phyloP scores from a whole-genome alignment of 2,113 vertebrate genomes.

The Ophiodon elongatus region DNA sequence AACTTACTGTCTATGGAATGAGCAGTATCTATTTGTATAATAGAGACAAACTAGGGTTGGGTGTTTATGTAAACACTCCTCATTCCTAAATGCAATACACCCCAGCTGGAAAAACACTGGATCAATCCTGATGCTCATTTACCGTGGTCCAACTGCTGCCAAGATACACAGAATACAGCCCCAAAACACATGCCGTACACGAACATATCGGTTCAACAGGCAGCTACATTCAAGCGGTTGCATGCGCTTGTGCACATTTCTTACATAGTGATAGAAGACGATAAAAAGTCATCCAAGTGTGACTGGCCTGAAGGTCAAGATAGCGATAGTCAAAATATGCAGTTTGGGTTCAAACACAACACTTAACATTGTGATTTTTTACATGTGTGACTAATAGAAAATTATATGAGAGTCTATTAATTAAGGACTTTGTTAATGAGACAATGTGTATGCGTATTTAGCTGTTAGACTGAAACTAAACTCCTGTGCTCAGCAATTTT shows the following conservation, averaged over 20 bases:
- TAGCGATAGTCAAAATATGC: not conserved
- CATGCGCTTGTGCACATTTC: not conserved
- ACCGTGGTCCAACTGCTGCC: slow-evolving; percentile 57
- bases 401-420: too few species aligned
- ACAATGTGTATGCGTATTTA: too few species aligned
- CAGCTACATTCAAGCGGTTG: not conserved
- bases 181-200: slow-evolving; percentile 27
- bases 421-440: too few species aligned
- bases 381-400: too few species aligned
- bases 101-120: slow-evolving; percentile 75
- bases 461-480: too few species aligned
- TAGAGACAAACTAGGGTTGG: slow-evolving; percentile 51
- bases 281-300: not conserved
- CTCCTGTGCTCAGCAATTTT: too few species aligned
- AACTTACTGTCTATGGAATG: slow-evolving; percentile 24
- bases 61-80: slow-evolving; percentile 65
- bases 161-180: slow-evolving; percentile 53
- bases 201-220: not conserved
- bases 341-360: not conserved
- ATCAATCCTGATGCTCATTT: slow-evolving; percentile 54
- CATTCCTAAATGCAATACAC: slow-evolving; percentile 57
- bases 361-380: too few species aligned
- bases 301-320: not conserved
- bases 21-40: slow-evolving; percentile 43
- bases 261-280: not conserved